A percentile compares a stretch with the other conserved stretches of the same genome.
These are phyloP conservation scores for Gryon sp. DNA, from an alignment of 1,140 invertebrate genomes.

Conservation along the genomic window DNA sequence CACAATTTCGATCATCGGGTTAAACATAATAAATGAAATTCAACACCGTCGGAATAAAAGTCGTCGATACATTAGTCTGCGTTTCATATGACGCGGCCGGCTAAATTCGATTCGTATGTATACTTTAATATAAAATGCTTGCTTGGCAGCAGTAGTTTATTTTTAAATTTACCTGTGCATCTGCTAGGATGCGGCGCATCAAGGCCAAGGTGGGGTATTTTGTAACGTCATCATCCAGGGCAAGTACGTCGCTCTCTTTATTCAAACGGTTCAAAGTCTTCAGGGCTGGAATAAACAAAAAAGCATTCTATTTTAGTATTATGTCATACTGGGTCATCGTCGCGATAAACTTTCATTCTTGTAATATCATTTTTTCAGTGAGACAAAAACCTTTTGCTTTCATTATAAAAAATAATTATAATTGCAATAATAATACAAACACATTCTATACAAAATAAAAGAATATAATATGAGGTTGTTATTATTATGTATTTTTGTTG, in stretches of 20 bases:
- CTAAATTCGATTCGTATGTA: constrained; percentile 26
- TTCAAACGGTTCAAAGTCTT: constrained; percentile 74
- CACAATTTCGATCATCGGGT: constrained; percentile 6
- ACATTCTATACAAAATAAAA: no score
- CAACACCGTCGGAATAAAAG: constrained; percentile 7
- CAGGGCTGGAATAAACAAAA: constrained; percentile 71
- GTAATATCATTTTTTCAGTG: no score
- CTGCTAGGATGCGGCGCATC: constrained; percentile 79
- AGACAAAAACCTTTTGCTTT: no score
- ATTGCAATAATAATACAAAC: no score
- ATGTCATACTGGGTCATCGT: constrained; percentile 25
- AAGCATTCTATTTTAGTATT: constrained; percentile 22
- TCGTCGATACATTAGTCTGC: constrained; percentile 30
- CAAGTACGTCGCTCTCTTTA: constrained; percentile 76
- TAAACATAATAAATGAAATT: constrained; percentile 46
- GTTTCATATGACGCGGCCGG: constrained; percentile 24
- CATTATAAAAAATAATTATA: no score
- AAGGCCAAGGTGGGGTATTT: constrained; percentile 79
- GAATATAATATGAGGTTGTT: no score
- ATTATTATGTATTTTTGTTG: no score
- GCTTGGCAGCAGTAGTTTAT: constrained; percentile 20
- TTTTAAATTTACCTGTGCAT: constrained; percentile 76
- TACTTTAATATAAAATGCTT: constrained; percentile 1
- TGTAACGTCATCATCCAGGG: constrained; percentile 76
- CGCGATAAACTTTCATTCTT: no score